These are phyloP conservation scores for Drosophila neocordata DNA, from an alignment of 1,140 invertebrate genomes.

Conservation along the genomic window DNA sequence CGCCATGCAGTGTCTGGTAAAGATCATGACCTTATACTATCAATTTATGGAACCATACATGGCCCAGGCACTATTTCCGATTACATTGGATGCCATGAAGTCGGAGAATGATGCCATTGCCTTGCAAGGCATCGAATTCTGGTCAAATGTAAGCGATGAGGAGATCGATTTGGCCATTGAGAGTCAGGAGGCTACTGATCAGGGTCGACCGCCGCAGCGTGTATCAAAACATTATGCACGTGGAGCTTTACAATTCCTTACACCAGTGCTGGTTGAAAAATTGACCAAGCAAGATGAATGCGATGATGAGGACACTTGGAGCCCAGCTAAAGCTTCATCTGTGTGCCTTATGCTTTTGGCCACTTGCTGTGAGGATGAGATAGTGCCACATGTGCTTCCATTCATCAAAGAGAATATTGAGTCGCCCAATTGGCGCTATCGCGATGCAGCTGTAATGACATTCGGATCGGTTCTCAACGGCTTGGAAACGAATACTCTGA, in stretches of 20 bases:
- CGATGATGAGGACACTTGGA: constrained; percentile 99
- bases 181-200: constrained; percentile 95
- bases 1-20: constrained; percentile 98
- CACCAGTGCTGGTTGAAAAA: constrained; percentile 96
- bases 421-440: constrained; percentile 95
- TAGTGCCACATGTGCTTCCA: constrained; percentile 97
- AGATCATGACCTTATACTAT: constrained; percentile 99
- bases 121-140: constrained; percentile 99
- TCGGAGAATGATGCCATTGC: constrained; percentile 97
- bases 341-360: constrained; percentile 99
- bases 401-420: constrained; percentile 98
- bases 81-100: constrained; percentile 99
- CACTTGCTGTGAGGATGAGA: constrained; percentile 98
- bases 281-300: constrained; percentile 96
- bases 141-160: constrained; percentile 99
- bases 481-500: constrained; percentile 92
- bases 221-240: constrained; percentile 97
- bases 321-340: constrained; percentile 99
- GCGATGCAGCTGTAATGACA: constrained; percentile 99
- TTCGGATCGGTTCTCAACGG: constrained; percentile 99
- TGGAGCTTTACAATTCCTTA: constrained; percentile 97
- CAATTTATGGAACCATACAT: constrained; percentile 99
- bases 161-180: constrained; percentile 98
- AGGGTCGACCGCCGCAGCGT: constrained; percentile 94
- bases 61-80: constrained; percentile 98